Evolutionary conservation across 2,113 vertebrate species (phyloP).

Genomic region (Narcine bancroftii): DNA sequence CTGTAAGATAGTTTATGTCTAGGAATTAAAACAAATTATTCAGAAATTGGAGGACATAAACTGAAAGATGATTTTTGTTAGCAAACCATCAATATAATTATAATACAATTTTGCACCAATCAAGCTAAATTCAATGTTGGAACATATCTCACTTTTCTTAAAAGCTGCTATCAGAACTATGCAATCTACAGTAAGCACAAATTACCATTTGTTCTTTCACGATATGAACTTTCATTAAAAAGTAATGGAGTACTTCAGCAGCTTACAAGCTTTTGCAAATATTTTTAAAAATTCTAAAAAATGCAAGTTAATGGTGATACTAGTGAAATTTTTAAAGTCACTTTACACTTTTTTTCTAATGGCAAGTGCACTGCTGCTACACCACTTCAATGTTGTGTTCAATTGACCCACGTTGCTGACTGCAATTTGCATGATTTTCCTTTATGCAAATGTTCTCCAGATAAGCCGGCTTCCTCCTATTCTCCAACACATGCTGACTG

Average conservation of each 20-base stretch:
- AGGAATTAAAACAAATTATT: constrained; percentile 7
- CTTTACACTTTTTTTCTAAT: neutral
- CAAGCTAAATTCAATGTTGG: neutral
- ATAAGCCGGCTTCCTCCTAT: too few relatives aligned
- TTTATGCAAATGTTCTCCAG: too few relatives aligned
- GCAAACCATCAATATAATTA: neutral
- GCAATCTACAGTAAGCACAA: neutral
- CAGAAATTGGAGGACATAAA: neutral
- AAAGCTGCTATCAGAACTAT: neutral
- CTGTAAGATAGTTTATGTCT: constrained; percentile 37
- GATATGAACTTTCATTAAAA: neutral
- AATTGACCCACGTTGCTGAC: too few relatives aligned
- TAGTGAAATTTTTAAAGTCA: neutral
- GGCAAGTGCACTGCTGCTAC: too few relatives aligned
- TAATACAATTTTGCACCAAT: neutral
- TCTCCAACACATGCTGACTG: too few relatives aligned
- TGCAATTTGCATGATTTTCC: too few relatives aligned
- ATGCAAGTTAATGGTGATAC: neutral
- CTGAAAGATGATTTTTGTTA: neutral
- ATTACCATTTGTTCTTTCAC: neutral
- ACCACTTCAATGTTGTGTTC: too few relatives aligned
- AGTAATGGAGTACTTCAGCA: neutral
- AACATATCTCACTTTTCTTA: neutral
- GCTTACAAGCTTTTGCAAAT: neutral
- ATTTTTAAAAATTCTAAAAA: neutral